phyloP scores from a whole-genome alignment of 1,140 invertebrate genomes.

The Hydropsyche tenuis region DNA sequence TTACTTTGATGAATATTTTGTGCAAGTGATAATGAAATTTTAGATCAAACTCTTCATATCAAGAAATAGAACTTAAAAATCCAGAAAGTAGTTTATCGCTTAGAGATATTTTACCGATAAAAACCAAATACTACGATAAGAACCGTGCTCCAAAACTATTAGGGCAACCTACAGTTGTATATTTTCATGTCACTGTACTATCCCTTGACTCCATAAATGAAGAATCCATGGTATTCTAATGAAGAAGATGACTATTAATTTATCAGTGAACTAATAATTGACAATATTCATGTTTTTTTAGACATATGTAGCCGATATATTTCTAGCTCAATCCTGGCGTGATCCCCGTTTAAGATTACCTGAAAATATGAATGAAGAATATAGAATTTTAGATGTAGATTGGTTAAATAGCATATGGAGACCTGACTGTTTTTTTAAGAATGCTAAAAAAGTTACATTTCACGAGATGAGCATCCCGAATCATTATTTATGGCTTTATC shows the following conservation, averaged over 20 bases:
- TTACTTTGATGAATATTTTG: too few relatives aligned
- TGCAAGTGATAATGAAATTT: slow-evolving; percentile 6
- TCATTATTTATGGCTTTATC: slow-evolving; percentile 90
- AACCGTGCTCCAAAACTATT: slow-evolving; percentile 84
- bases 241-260: neutral
- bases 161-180: slow-evolving; percentile 84
- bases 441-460: slow-evolving; percentile 91
- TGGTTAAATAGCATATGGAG: slow-evolving; percentile 91
- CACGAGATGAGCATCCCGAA: slow-evolving; percentile 95
- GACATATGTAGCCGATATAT: slow-evolving; percentile 93
- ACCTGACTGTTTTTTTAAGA: slow-evolving; percentile 92
- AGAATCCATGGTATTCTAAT: slow-evolving; percentile 85
- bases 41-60: slow-evolving; percentile 60
- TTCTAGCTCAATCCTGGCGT: slow-evolving; percentile 89
- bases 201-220: slow-evolving; percentile 90
- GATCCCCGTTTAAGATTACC: slow-evolving; percentile 84
- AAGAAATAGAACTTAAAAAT: slow-evolving; percentile 59
- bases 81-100: slow-evolving; percentile 73
- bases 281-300: slow-evolving; percentile 58
- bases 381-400: slow-evolving; percentile 86
- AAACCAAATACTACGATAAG: slow-evolving; percentile 88
- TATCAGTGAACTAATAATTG: neutral
- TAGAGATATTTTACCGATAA: slow-evolving; percentile 81
- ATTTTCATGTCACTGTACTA: slow-evolving; percentile 88
- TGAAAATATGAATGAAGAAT: slow-evolving; percentile 92